Evolutionary conservation across 2,113 vertebrate genomes (phyloP).

Genomic region (Uria lomvia): DNA sequence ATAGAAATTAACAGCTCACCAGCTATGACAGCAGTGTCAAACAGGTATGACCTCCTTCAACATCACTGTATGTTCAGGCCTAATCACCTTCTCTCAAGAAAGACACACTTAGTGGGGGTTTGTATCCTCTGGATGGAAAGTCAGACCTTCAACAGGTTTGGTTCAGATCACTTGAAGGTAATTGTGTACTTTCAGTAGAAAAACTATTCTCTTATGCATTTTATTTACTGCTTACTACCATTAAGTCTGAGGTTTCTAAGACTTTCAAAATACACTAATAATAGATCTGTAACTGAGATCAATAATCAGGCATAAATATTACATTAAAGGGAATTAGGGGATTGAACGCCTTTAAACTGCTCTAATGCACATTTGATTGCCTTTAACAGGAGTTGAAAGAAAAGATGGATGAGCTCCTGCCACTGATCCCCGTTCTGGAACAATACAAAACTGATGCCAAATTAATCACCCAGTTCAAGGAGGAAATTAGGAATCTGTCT

Average conservation of each 20-base stretch:
- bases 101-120: neutral
- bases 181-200: neutral
- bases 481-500: slow-evolving; percentile 95
- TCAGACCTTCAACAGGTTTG: neutral
- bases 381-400: slow-evolving; percentile 89
- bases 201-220: neutral
- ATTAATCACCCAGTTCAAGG: slow-evolving; percentile 95
- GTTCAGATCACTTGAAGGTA: neutral
- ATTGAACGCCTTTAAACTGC: neutral
- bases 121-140: neutral
- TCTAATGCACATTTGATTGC: neutral
- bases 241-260: neutral
- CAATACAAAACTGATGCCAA: slow-evolving; percentile 98
- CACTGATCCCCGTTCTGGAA: slow-evolving; percentile 94
- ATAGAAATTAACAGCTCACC: neutral
- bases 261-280: neutral
- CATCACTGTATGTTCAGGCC: neutral
- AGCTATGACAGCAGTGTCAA: neutral
- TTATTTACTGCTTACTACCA: neutral
- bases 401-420: slow-evolving; percentile 95
- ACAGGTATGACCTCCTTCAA: neutral
- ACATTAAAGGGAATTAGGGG: neutral
- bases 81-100: neutral
- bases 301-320: neutral
- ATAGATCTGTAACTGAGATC: slow-evolving; percentile 3